Evolutionary conservation across 2,113 vertebrate species (phyloP), one percentile per base, ranked within the genome.

Genomic region (Tautogolabrus adspersus): DNA sequence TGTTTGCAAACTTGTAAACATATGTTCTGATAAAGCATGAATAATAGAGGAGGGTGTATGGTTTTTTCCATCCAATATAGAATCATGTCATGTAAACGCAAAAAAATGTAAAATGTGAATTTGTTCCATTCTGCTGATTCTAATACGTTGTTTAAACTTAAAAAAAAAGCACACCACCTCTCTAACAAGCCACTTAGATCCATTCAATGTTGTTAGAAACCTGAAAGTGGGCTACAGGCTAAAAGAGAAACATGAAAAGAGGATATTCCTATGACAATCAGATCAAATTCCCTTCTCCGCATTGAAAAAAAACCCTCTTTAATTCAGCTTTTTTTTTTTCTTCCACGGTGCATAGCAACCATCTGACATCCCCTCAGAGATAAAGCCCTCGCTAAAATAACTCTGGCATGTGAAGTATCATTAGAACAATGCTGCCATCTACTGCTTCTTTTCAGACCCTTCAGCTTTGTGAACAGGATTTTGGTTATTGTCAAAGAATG

Each of bases 391-490:
- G 13, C 44, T 21, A 22, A 12, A 26, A 18, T 42, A 37, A 37
- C 10, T 0, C 16, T 37, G 40, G 3, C 6, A 23, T 26, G 15
- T 12, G 9, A 8, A 72, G 15, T 4, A 58, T 77, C n/a, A n/a
- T 8, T 87, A 81, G 89, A 89, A 46, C 82, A 85, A 90, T 92
- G 91, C 88, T 94, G 93, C 92, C 94, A 93, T 82, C 94, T 94
- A 82, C 66, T 89, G 93, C 10, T 72, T 1, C 1, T 54, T 68
- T 52, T 5, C 18, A 55, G 13, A 44, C 18, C 37, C 21, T 70
- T 19, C 83, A 37, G n/a, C 63, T 67, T 15, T 16, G n/a, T 47
- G 4, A 6, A 10, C 8, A 56, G n/a, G n/a, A 64, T 46, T 46
- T 23, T 7, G 2, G 8, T 23, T 40, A 47, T 18, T 44, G 15